Percentiles rank a stretch among this genome's conserved stretches.
These are phyloP conservation scores for Drosophila kanapiae DNA, from an alignment of 1,140 invertebrate genomes.

Conservation along the genomic window DNA sequence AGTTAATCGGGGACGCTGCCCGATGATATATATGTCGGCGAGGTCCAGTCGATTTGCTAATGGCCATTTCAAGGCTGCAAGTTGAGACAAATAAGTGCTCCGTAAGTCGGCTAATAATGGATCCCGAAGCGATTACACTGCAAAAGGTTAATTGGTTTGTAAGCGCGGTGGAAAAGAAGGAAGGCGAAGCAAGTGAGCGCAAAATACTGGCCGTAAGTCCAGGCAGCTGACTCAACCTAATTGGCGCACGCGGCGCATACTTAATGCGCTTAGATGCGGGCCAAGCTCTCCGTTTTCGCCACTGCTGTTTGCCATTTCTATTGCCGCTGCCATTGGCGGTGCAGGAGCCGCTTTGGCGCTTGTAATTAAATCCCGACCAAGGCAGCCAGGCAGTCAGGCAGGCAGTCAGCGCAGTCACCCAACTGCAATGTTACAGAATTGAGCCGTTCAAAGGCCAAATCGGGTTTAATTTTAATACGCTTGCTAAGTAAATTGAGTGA, in stretches of 20 bases:
- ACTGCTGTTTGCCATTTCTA: conserved; percentile 38
- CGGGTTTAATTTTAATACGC: conserved; percentile 51
- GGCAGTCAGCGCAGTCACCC: conserved; percentile 19
- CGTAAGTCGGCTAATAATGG: conserved; percentile 52
- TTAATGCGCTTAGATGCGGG: conserved; percentile 76
- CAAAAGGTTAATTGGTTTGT: conserved; percentile 78
- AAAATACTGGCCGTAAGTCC: conserved; percentile 43
- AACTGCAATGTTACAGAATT: conserved; percentile 37
- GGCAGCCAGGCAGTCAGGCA: conserved; percentile 38
- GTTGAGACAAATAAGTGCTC: conserved; percentile 48
- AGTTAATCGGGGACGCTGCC: conserved; percentile 10
- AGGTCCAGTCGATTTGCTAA: conserved; percentile 46
- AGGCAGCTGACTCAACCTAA: conserved; percentile 74
- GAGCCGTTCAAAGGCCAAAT: conserved; percentile 44
- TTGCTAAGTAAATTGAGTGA: conserved; percentile 57
- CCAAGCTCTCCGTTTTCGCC: conserved; percentile 39
- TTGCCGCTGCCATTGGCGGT: conserved; percentile 30
- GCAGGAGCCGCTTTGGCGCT: conserved; percentile 58
- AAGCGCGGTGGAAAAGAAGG: conserved; percentile 45
- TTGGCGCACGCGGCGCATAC: conserved; percentile 79
- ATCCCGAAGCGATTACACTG: conserved; percentile 54
- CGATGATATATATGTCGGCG: conserved; percentile 12
- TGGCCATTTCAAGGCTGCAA: conserved; percentile 18
- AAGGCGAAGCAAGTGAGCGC: conserved; percentile 24
- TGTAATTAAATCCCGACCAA: conserved; percentile 70